Base-by-base conservation (phyloP, 2,888 invertebrate genomes). In the Phragmatobia fuliginosa region DNA sequence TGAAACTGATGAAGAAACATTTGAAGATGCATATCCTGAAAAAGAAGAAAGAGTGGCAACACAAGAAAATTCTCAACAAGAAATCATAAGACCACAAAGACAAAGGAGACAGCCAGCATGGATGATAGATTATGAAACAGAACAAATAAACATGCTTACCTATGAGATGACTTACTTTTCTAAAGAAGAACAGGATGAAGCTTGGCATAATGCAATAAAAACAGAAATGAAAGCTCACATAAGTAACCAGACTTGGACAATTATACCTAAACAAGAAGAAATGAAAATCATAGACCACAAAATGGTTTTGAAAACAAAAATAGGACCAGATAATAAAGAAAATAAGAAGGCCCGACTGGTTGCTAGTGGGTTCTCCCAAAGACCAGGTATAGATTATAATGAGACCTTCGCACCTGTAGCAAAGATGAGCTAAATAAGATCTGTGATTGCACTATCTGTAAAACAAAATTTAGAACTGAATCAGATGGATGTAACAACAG, bases 121-220 rank as follows among this genome's bases (percentile, higher is more conserved):
- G 61, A 61, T 36, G 14, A 32, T 36, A 18, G 61, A 61, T 61
- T 61, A 33, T 32, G 36, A 36, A 33, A 10, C 36, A 61, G 33
- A 32, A 32, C 10, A 32, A 8, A 36, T 18, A 1, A 32, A 8
- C 10, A 18, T 16, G 61, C 6, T 21, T 32, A 32, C 6, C 1
- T 18, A 11, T 33, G n/a, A 36, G 5, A 16, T 16, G 36, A 11
- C 61, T 61, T 32, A 32, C 10, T 0, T 31, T 8, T 31, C 8
- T 28, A 18, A 28, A 1, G 58, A 59, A 59, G 33, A 61, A 61
- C 33, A 61, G 11, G 61, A 61, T 33, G 3, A 14, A 11, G 14
- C 21, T n/a, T 61, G 61, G 61, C 61, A 61, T 18, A 36, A 61
- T 10, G 61, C 61, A 11, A 61, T 61, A 8, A 61, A 61, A 61